Evolutionary conservation across 2,888 invertebrate genomes (phyloP), one percentile per base, ranked within the genome.

Genomic region (Bombylius major): DNA sequence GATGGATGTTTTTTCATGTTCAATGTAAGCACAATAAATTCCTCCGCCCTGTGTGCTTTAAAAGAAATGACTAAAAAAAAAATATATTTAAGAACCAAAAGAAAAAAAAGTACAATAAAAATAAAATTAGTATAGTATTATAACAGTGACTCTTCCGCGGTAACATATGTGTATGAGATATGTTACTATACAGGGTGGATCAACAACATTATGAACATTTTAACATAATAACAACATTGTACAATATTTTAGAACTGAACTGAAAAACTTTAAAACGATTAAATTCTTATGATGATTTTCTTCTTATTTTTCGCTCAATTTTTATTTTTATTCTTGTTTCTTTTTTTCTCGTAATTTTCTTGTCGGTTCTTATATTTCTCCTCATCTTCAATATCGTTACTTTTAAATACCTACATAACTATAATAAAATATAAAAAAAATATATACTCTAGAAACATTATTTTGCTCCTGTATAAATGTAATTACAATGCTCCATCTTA

Each of bases 401-500:
- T 23, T 23, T 23, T 23, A 23, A 23, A 23, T 23, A 23, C 23
- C 23, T 23, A 23, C 23, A 23, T 23, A 23, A 23, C 23, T 23
- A 47, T 46, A 50, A n/a, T n/a, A n/a, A n/a, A n/a, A n/a, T n/a
- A n/a, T n/a, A n/a, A n/a, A n/a, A 23, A 23, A 23, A 23, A 23
- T 2, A 23, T 2, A 23, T 23, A 23, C 23, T 23, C 23, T 23
- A 23, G 23, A 23, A 23, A 23, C 23, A 23, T 23, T 23, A 23
- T 50, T 39, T 49, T 53, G 54, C 59, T 59, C 57, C 59, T 54
- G 59, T 59, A 51, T 11, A 42, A 51, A 53, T 53, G 54, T 59
- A 57, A 59, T 59, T 59, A 59, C 59, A 57, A 59, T 57, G 57
- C 57, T 57, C 54, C 49, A 55, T 57, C 57, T 57, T 59, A 36